Base-by-base conservation (phyloP, 2,888 invertebrate species). In the Antitype chi region DNA sequence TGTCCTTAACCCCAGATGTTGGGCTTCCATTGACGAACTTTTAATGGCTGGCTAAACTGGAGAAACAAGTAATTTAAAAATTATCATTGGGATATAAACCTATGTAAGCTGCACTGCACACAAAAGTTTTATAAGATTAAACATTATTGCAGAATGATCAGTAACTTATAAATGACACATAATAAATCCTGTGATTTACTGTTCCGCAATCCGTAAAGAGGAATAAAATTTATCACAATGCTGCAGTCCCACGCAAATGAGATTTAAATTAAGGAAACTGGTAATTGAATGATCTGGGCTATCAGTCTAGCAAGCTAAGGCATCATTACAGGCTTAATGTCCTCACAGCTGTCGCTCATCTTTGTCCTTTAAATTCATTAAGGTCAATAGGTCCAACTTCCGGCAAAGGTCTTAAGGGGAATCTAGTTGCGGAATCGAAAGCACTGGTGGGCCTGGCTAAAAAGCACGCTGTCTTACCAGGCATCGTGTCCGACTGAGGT, bases 241-340 rank as follows among this genome's bases (percentile, higher is more conserved):
- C 63, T 78, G 66, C 57, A 69, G 11, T 68, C 87, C 88, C 72
- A 87, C 88, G 77, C 86, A 88, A 75, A 74, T 70, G 64, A 57
- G 73, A 67, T 76, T 80, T 87, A 82, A 82, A 75, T 77, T 53
- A 78, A 87, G 87, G 87, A 87, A 80, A 80, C 83, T 63, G 57
- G 86, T 78, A 83, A 71, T 82, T 81, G 32, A 76, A 76, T 81
- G 60, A 76, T 76, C 67, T 85, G 62, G 20, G 47, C 60, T 85
- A 72, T 70, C 49, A n/a, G 64, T 49, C 69, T 66, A 67, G 62
- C 60, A 38, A 70, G 57, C 63, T 49, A 47, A 4, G 49, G 23
- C 60, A 62, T 76, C 38, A 67, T 73, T 82, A 73, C 49, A 52
- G 53, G 23, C 38, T 25, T 81, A 67, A 63, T 47, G 47, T 57